A percentile compares a stretch with the other conserved stretches of the same genome.
Conservation (phyloP, 2,113 vertebrate genomes). For the Dendrocopos noguchii region DNA sequence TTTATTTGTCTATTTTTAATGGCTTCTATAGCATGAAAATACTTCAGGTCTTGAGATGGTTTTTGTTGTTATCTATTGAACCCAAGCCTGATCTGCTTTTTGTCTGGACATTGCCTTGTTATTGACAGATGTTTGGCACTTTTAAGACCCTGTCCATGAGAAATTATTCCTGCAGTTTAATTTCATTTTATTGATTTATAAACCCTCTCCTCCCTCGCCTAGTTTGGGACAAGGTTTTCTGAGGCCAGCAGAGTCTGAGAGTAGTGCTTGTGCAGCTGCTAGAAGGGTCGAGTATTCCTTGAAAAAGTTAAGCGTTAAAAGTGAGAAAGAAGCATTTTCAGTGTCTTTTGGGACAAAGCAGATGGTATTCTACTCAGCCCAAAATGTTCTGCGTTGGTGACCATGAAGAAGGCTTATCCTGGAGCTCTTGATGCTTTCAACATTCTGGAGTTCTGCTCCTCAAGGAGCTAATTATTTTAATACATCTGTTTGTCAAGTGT, state of each 20-base stretch:
- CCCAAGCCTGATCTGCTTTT: not conserved
- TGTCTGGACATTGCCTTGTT: not conserved
- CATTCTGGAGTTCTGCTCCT: not conserved
- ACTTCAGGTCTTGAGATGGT: not conserved
- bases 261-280: not conserved
- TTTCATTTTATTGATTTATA: not conserved
- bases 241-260: not conserved
- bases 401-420: not conserved
- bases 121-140: not conserved
- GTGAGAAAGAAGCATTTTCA: not conserved
- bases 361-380: not conserved
- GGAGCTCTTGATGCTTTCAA: not conserved
- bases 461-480: not conserved
- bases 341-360: not conserved
- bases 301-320: not conserved
- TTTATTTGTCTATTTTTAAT: not conserved
- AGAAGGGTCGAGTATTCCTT: not conserved
- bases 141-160: not conserved
- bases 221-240: not conserved
- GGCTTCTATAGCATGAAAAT: not conserved
- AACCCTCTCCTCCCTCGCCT: not conserved
- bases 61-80: not conserved
- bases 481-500: not conserved
- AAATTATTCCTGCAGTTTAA: not conserved
- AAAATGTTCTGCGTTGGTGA: not conserved